Conservation (phyloP, 2,888 invertebrate genomes). For the Drosophila buzzatii region DNA sequence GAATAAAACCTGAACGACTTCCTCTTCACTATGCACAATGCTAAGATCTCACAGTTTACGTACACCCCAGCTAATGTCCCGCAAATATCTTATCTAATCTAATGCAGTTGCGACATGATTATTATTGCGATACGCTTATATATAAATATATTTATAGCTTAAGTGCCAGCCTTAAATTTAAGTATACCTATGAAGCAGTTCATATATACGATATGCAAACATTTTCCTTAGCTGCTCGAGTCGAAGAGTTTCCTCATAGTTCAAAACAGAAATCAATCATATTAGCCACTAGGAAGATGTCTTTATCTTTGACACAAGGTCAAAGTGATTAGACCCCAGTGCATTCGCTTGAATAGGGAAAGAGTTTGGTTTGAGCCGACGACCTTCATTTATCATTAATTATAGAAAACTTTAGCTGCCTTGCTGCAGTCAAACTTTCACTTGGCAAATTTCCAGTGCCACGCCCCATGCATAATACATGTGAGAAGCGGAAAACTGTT, state of each 20-base stretch:
- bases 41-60: constrained; percentile 4
- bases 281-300: constrained; percentile 3
- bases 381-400: constrained; percentile 60
- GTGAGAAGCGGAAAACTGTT: constrained; percentile 31
- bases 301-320: constrained; percentile 41
- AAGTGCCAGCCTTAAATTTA: constrained; percentile 15
- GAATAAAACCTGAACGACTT: background rate
- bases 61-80: background rate
- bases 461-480: constrained; percentile 35
- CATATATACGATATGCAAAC: background rate
- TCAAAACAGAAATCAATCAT: constrained; percentile 42
- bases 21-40: background rate
- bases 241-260: background rate
- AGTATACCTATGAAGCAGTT: background rate
- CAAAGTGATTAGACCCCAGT: constrained; percentile 55
- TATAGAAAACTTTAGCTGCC: constrained; percentile 17
- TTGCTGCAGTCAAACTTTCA: constrained; percentile 57
- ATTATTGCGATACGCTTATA: background rate
- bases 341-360: constrained; percentile 5
- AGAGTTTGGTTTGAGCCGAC: constrained; percentile 25
- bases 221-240: background rate
- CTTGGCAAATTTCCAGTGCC: constrained; percentile 31
- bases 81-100: constrained; percentile 40
- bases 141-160: constrained; percentile 6
- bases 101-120: constrained; percentile 4